Evolutionary conservation across 2,888 invertebrate species (phyloP).

Genomic region (Hemicrepidius hirtus): DNA sequence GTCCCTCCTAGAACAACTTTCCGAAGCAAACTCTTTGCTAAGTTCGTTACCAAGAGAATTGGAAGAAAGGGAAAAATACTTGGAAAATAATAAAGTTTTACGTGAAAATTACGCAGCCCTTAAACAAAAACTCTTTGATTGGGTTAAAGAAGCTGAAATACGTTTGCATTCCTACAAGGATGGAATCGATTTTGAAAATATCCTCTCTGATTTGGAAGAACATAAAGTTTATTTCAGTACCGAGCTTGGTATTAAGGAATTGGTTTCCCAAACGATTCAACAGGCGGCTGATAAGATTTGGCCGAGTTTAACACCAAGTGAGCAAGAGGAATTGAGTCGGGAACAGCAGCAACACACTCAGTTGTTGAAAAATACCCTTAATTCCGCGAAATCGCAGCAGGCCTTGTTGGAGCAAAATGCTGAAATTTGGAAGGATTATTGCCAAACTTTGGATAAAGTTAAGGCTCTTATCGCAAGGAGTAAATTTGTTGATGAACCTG

Average conservation of each 20-base stretch:
- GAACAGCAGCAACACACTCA: conserved; percentile 89
- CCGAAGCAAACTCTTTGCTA: conserved; percentile 87
- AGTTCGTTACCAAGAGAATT: conserved; percentile 87
- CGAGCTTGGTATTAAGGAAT: conserved; percentile 84
- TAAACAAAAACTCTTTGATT: conserved; percentile 85
- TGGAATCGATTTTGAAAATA: conserved; percentile 92
- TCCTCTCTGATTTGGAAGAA: conserved; percentile 87
- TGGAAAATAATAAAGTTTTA: conserved; percentile 84
- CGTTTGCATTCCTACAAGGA: conserved; percentile 85
- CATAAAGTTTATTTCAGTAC: conserved; percentile 91
- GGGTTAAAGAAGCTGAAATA: conserved; percentile 89
- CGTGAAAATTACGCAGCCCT: conserved; percentile 85
- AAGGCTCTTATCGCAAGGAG: conserved; percentile 84
- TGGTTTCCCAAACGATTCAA: conserved; percentile 88
- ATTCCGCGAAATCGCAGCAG: conserved; percentile 87
- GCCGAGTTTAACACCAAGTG: conserved; percentile 86
- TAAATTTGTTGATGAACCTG: conserved; percentile 85
- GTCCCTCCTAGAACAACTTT: conserved; percentile 87
- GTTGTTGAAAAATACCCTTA: conserved; percentile 86
- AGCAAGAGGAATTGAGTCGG: conserved; percentile 88
- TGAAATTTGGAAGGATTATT: conserved; percentile 91
- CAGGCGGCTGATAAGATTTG: conserved; percentile 91
- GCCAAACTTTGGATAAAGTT: conserved; percentile 85
- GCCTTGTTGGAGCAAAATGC: conserved; percentile 88
- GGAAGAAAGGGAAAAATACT: conserved; percentile 86